A percentile compares a stretch with the other conserved stretches of the same genome.
phyloP scores from a whole-genome alignment of 2,113 vertebrate genomes.

The Bombycilla garrulus region DNA sequence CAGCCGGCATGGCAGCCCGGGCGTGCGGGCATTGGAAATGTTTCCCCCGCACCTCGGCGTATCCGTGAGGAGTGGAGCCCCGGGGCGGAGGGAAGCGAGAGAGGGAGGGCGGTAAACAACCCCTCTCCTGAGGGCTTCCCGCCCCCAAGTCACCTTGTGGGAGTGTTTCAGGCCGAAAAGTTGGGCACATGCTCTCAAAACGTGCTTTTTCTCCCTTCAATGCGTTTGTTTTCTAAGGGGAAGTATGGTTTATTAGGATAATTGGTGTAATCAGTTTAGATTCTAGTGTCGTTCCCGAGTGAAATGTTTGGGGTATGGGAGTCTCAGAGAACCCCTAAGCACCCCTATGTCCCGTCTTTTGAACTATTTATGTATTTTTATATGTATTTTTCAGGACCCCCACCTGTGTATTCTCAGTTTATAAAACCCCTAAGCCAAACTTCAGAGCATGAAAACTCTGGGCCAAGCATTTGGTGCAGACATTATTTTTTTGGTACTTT shows the following conservation, averaged over 20 bases:
- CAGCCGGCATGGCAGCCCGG: neutral
- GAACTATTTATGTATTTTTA: accelerated
- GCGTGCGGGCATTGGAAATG: accelerated
- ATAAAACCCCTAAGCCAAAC: neutral
- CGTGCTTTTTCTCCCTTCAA: neutral
- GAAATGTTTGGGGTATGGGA: neutral
- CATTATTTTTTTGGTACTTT: neutral
- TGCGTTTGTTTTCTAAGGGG: neutral
- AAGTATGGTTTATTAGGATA: accelerated
- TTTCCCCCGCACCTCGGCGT: no score
- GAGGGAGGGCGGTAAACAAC: neutral
- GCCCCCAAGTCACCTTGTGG: slow-evolving; percentile 25
- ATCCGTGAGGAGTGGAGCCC: neutral
- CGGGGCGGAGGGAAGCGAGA: neutral
- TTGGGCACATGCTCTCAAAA: neutral
- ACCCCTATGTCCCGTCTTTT: accelerated
- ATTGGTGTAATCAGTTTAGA: accelerated
- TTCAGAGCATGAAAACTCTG: neutral
- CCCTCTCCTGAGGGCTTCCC: neutral
- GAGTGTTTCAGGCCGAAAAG: neutral
- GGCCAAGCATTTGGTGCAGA: neutral
- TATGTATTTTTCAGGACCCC: accelerated
- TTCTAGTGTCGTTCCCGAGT: no score
- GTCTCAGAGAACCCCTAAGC: accelerated
- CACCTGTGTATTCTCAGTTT: neutral